phyloP scores from a whole-genome alignment of 2,797 vertebrate genomes.

The Sparidentex hasta region DNA sequence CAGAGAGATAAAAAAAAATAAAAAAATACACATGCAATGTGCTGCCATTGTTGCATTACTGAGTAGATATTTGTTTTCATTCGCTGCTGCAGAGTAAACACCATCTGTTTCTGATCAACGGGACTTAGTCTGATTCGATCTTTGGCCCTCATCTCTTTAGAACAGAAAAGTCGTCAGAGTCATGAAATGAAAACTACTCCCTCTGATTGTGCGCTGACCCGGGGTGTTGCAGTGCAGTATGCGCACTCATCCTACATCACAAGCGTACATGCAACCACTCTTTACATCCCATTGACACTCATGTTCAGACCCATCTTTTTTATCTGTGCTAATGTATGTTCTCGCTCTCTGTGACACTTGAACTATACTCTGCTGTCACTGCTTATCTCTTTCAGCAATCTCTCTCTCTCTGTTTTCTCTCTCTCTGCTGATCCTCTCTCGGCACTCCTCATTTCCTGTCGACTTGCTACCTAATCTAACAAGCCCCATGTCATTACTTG shows the following conservation, averaged over 20 bases:
- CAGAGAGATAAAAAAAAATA: not conserved
- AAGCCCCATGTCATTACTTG: constrained; percentile 74
- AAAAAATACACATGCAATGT: not conserved
- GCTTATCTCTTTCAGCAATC: constrained; percentile 58
- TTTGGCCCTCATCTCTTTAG: constrained; percentile 68
- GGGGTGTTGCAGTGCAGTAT: constrained; percentile 5
- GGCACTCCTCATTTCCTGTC: constrained; percentile 68
- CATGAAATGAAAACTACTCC: constrained; percentile 64
- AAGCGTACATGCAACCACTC: constrained; percentile 1
- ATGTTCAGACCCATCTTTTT: constrained; percentile 39
- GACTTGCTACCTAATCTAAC: constrained; percentile 70
- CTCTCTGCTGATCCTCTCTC: constrained; percentile 63
- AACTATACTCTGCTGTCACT: constrained; percentile 56
- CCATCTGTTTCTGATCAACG: constrained; percentile 77
- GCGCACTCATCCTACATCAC: constrained; percentile 13
- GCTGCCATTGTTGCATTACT: constrained; percentile 28
- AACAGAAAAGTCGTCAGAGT: constrained; percentile 60
- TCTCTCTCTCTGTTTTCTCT: constrained; percentile 45
- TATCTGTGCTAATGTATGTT: constrained; percentile 37
- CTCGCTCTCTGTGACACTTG: constrained; percentile 46
- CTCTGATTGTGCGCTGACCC: constrained; percentile 65
- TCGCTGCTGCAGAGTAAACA: constrained; percentile 37
- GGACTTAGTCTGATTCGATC: constrained; percentile 75
- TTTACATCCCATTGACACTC: constrained; percentile 28
- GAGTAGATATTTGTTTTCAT: constrained; percentile 43